Base-by-base conservation (phyloP, 2,888 invertebrate genomes). In the Loripinus fragilis region DNA sequence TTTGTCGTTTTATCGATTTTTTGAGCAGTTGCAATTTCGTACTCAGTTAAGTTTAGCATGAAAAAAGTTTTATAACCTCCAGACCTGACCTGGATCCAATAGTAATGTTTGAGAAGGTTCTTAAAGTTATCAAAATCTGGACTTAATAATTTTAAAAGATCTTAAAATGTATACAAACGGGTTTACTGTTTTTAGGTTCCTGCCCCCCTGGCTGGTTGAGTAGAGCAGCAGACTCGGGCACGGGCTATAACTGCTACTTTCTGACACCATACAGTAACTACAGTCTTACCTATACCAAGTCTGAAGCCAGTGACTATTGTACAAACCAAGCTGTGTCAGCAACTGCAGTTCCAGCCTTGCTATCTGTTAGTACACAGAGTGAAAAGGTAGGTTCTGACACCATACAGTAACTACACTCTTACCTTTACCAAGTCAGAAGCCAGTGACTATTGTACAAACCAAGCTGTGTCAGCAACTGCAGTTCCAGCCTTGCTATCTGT, bases 371-470 rank as follows among this genome's bases (percentile, higher is more conserved):
- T 42, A 41, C 50, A 33, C 15, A 33, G 12, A 64, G 15, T 7
- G 84, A 84, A 78, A 77, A 76, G 77, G 84, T 84, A 64, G 5
- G 38, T 84, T 41, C 79, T 84, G 45, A 84, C 80, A 17, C 74
- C 77, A 17, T 84, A 75, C 70, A 67, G 65, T n/a, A 73, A 77
- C 20, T 25, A 20, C 0, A 65, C 76, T 0, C 10, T 55, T 2
- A 52, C 80, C 17, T 67, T 50, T 17, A 80, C 71, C 28, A 72
- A 78, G 45, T 23, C 35, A 20, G 84, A 84, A 50, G 84, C 84
- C 0, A 17, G 67, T 0, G 25, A 67, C 3, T 81, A 71, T 38
- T 84, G 84, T 50, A 42, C 52, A 20, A 30, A 73, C 8, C 73
- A 75, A 25, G 71, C 77, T 28, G 35, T 38, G 3, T 65, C 33